Conservation (phyloP, 2,797 vertebrate species). For the Enteromius thamalakanensis region DNA sequence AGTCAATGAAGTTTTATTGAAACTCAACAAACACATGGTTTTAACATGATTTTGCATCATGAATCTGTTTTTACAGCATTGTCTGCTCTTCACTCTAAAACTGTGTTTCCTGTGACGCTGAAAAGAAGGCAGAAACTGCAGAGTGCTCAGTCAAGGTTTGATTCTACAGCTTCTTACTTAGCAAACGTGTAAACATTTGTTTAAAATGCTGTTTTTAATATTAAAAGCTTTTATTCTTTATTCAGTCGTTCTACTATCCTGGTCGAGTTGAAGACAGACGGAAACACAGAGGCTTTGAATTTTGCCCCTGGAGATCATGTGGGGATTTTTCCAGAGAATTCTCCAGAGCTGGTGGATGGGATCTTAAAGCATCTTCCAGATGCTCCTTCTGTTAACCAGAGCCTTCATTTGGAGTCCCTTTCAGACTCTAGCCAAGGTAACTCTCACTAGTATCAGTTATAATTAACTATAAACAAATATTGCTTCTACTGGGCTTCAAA, state of each 20-base stretch:
- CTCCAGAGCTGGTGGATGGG: slow-evolving; percentile 71
- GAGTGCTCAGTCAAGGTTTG: slow-evolving; percentile 79
- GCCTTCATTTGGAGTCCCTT: slow-evolving; percentile 74
- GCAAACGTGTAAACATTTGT: neutral
- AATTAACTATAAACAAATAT: neutral
- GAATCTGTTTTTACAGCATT: slow-evolving; percentile 69
- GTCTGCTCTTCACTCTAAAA: slow-evolving; percentile 75
- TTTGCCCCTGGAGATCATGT: slow-evolving; percentile 84
- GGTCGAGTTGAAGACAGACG: slow-evolving; percentile 74
- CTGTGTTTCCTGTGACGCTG: slow-evolving; percentile 77
- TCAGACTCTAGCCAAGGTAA: slow-evolving; percentile 61
- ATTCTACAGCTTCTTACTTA: neutral
- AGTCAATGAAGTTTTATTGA: neutral
- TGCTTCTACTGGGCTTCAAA: neutral
- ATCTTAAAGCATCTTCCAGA: slow-evolving; percentile 77
- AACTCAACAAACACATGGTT: neutral
- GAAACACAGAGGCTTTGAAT: slow-evolving; percentile 60
- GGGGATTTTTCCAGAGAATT: slow-evolving; percentile 82
- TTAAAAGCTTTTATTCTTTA: no score
- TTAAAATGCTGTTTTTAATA: neutral
- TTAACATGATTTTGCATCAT: neutral
- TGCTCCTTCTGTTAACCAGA: slow-evolving; percentile 71
- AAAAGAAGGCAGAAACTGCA: slow-evolving; percentile 80
- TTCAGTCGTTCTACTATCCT: slow-evolving; percentile 79
- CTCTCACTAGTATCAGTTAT: no score